Conservation (phyloP, 92 coral and sea anemone genomes). For the Paramuricea clavata region DNA sequence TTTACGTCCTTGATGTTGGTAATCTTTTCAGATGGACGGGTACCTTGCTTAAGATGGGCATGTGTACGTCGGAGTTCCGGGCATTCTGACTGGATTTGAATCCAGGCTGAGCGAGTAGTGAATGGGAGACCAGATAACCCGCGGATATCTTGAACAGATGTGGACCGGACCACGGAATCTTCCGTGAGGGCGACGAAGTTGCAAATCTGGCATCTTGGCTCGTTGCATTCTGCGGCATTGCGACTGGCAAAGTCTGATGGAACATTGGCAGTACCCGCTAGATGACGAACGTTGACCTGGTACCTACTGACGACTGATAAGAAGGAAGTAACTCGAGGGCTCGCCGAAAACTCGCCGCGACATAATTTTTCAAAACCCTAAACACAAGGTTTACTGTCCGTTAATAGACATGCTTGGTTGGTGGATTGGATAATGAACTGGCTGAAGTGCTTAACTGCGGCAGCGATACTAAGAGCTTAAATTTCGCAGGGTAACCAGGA, state of each 20-base stretch:
- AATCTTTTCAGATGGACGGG: constrained; percentile 16
- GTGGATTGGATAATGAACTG: constrained; percentile 13
- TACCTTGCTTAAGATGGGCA: not conserved
- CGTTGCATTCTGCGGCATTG: not conserved
- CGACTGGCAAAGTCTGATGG: constrained; percentile 25
- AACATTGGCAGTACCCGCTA: not conserved
- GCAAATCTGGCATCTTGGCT: constrained; percentile 5
- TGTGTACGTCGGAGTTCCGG: not conserved
- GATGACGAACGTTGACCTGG: not conserved
- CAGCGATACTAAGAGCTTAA: constrained; percentile 17
- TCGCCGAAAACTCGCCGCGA: constrained; percentile 20
- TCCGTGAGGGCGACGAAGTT: not conserved
- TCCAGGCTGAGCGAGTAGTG: constrained; percentile 14
- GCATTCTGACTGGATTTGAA: not conserved
- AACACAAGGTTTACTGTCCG: constrained; percentile 14
- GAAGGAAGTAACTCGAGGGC: constrained; percentile 22
- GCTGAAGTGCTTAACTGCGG: not conserved
- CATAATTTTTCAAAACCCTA: constrained; percentile 11
- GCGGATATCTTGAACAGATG: constrained; percentile 1
- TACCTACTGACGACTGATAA: not conserved
- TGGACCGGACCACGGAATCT: constrained; percentile 16
- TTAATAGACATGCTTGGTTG: not conserved
- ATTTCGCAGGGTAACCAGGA: constrained; percentile 1
- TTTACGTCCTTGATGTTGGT: constrained; percentile 23
- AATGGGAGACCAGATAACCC: constrained; percentile 17